Conservation (phyloP, 2,888 invertebrate genomes). For the Saturnia pavonia region DNA sequence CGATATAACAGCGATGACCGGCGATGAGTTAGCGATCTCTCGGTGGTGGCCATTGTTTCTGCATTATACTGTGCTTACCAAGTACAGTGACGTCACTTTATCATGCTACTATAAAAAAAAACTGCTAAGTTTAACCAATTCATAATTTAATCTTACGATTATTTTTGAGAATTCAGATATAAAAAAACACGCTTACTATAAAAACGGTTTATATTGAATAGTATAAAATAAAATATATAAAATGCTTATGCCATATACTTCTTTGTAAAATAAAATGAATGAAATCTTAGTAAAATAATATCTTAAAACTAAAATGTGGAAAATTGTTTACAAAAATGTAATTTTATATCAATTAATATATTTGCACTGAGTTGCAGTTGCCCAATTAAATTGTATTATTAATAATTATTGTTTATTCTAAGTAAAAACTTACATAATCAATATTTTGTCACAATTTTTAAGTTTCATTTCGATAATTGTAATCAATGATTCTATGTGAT, state of each 20-base stretch:
- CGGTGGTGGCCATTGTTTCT: too few species aligned
- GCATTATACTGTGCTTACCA: too few species aligned
- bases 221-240: constrained; percentile 19
- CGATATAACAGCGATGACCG: too few species aligned
- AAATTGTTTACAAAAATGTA: constrained; percentile 1
- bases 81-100: too few species aligned
- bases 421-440: background rate
- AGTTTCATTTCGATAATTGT: background rate
- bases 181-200: background rate
- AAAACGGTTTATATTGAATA: constrained; percentile 1
- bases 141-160: too few species aligned
- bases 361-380: background rate
- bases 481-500: background rate
- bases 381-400: background rate
- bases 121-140: too few species aligned
- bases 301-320: constrained; percentile 29
- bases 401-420: background rate
- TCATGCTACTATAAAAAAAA: too few species aligned
- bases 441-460: background rate
- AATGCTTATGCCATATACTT: constrained; percentile 15
- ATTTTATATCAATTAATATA: constrained; percentile 2
- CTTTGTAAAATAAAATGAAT: constrained; percentile 32
- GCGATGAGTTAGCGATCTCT: too few species aligned
- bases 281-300: constrained; percentile 33
- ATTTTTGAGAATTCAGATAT: background rate